Evolutionary conservation across 2,113 vertebrate genomes (phyloP), one percentile per base, ranked within the genome.

Genomic region (Xenopus laevis): DNA sequence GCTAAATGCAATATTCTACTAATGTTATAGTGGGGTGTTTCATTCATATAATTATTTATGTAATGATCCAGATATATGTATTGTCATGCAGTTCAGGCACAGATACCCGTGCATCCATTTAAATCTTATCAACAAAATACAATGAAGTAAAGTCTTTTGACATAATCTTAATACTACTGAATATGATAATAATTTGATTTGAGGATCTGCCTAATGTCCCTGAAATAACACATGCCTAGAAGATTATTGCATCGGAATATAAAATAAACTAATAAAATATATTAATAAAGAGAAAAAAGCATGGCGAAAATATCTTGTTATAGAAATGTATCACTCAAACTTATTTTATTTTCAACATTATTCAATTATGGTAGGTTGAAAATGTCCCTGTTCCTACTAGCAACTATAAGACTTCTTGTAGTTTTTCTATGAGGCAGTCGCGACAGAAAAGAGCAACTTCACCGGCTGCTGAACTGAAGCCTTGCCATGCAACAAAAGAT

Each of bases 161-260:
- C 74, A 82, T 3, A 27, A 27, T 27, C 23, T 27, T 27, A 27
- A 27, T 27, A 27, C 4, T 27, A 27, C 5, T 68, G 57, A 65
- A 84, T 81, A 85, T 83, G 82, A 79, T 79, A 83, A 82, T 81
- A 83, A 79, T 27, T 79, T 68, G 47, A 83, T 80, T 64, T 82
- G 77, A 75, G 71, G 79, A 74, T 80, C 72, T 65, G 65, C 79
- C 79, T 74, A 81, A 68, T 27, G 23, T 27, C 23, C 23, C 1
- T 27, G 79, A 79, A 69, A 72, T 67, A 68, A 69, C 65, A 27
- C 72, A 15, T 68, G 76, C 69, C 79, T 77, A 79, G 30, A 62
- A 76, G 60, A 65, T 78, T 83, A 85, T 79, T 60, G 5, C 8
- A 40, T 40, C 2, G 5, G 8, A 4, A 33, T 33, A 33, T 33